Evolutionary conservation across 2,113 vertebrate species (phyloP).

Genomic region (Tenrec ecaudatus): DNA sequence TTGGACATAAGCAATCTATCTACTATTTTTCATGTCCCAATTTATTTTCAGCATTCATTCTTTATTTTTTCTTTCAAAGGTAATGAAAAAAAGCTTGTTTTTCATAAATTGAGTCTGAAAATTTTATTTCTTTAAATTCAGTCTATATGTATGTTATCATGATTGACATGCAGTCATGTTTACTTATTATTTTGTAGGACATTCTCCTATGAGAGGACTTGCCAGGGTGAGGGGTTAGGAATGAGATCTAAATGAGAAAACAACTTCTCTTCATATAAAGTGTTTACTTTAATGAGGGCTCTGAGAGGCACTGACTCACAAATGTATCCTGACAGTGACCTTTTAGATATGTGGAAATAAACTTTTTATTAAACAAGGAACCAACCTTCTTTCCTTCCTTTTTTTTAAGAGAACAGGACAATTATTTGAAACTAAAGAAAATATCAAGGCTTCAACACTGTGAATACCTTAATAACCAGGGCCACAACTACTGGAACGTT

Average conservation of each 20-base stretch:
- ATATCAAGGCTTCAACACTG: background rate
- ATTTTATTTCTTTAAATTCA: background rate
- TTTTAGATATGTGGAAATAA: no score
- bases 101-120: background rate
- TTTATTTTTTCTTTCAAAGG: constrained; percentile 13
- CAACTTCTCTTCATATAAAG: background rate
- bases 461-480: background rate
- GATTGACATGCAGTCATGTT: background rate
- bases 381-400: background rate
- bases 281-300: background rate
- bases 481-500: background rate
- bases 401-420: background rate
- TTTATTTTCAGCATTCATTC: background rate
- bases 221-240: background rate
- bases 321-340: background rate
- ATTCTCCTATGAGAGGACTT: background rate
- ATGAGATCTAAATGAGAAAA: background rate
- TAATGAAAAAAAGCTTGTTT: background rate
- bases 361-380: no score
- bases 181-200: background rate
- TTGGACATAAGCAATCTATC: background rate
- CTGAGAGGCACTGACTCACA: background rate
- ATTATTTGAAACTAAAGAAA: constrained; percentile 46
- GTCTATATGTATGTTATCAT: background rate
- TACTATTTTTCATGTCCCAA: background rate